A percentile compares a stretch with the other conserved stretches of the same genome.
Conservation (phyloP, 2,113 vertebrate species). For the Mus spicilegus region DNA sequence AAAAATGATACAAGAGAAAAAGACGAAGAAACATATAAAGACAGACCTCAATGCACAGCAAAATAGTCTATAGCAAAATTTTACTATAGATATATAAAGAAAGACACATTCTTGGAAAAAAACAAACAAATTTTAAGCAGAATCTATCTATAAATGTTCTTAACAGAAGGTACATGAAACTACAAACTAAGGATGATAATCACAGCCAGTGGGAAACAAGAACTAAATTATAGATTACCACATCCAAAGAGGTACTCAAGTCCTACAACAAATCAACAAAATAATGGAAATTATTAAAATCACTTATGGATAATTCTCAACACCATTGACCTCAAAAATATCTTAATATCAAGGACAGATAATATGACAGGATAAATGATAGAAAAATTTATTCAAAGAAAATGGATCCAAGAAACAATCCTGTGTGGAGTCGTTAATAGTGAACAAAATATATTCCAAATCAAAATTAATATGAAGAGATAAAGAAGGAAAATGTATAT, state of each 20-base stretch:
- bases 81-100: background rate
- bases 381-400: background rate
- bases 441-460: background rate
- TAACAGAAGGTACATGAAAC: background rate
- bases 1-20: too few species aligned
- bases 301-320: background rate
- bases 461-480: background rate
- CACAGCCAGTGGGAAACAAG: background rate
- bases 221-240: background rate
- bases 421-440: too few species aligned
- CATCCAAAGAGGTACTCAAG: background rate
- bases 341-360: background rate
- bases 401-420: background rate
- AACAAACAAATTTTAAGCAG: background rate
- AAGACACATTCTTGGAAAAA: background rate
- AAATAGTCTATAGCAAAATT: too few species aligned
- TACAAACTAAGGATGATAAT: background rate
- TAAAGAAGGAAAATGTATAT: background rate
- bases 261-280: background rate
- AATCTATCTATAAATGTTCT: background rate
- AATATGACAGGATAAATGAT: background rate
- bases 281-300: background rate
- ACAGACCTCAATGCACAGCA: background rate
- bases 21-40: too few species aligned
- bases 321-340: background rate